Percentiles rank a stretch among this genome's conserved stretches.
Evolutionary conservation across 2,113 vertebrate species (phyloP).

Genomic region (Colistium nudipinnis): DNA sequence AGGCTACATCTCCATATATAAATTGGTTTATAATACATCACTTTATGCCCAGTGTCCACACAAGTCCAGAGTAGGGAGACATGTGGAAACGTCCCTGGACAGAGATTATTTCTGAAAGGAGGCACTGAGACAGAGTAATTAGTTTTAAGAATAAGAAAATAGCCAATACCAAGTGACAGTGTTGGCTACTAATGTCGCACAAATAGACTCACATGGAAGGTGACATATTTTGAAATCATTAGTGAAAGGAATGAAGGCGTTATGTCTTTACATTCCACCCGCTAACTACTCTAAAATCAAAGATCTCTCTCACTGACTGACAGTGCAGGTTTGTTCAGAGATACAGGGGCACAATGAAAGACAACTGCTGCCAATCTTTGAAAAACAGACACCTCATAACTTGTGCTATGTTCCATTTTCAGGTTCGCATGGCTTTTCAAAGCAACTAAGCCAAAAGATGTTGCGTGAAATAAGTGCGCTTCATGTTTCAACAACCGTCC

Average conservation of each 20-base stretch:
- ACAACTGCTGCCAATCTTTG: constrained; percentile 17
- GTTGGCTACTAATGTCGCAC: background rate
- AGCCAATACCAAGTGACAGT: background rate
- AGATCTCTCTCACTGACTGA: background rate
- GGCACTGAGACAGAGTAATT: background rate
- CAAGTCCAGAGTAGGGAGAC: too few species aligned
- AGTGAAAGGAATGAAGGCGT: background rate
- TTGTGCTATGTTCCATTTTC: constrained; percentile 7
- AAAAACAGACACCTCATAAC: constrained; percentile 25
- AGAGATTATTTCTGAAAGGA: background rate
- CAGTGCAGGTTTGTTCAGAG: background rate
- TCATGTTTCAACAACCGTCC: constrained; percentile 35
- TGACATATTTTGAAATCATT: background rate
- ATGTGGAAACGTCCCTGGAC: too few species aligned
- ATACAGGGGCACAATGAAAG: background rate
- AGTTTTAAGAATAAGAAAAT: background rate
- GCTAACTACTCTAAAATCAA: constrained; percentile 25
- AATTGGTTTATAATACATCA: background rate
- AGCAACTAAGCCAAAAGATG: background rate
- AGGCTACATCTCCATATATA: background rate
- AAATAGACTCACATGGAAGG: background rate
- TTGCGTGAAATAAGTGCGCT: constrained; percentile 5
- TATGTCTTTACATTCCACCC: constrained; percentile 7
- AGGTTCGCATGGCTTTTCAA: constrained; percentile 8
- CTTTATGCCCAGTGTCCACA: background rate